Percentiles rank a stretch among this genome's conserved stretches.
These are phyloP conservation scores for Folsomia manolachei DNA, from an alignment of 2,888 invertebrate genomes.

Conservation along the genomic window DNA sequence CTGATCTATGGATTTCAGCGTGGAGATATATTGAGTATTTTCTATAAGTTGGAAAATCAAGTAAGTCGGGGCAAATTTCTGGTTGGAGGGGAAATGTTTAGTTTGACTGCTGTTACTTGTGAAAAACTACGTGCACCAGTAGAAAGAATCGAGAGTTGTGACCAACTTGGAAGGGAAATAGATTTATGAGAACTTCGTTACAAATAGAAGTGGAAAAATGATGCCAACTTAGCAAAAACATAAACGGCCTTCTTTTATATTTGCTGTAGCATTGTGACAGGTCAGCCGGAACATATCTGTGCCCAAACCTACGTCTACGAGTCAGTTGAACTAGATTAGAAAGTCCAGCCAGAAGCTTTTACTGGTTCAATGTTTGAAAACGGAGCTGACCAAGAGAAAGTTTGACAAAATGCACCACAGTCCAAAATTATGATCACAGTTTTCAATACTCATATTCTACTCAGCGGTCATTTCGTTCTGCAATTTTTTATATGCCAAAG, in stretches of 20 bases:
- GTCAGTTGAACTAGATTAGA: too few relatives aligned
- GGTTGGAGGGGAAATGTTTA: conserved; percentile 12
- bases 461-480: too few relatives aligned
- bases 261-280: neutral
- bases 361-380: neutral
- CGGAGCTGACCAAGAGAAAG: neutral
- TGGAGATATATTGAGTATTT: too few relatives aligned
- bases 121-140: too few relatives aligned
- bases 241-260: conserved; percentile 13
- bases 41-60: neutral
- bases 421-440: conserved; percentile 23
- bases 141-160: neutral
- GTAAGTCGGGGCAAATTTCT: neutral
- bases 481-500: too few relatives aligned
- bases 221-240: conserved; percentile 32
- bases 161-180: conserved; percentile 2
- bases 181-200: conserved; percentile 16
- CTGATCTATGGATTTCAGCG: conserved; percentile 15
- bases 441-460: conserved; percentile 13
- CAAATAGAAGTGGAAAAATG: conserved; percentile 28
- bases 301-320: neutral
- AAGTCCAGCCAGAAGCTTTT: neutral
- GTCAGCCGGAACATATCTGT: neutral
- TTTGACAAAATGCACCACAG: conserved; percentile 19
- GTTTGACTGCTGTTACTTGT: neutral